These are phyloP conservation scores for Rhadina sibilatrix DNA, from an alignment of 2,113 vertebrate species.

Conservation along the genomic window DNA sequence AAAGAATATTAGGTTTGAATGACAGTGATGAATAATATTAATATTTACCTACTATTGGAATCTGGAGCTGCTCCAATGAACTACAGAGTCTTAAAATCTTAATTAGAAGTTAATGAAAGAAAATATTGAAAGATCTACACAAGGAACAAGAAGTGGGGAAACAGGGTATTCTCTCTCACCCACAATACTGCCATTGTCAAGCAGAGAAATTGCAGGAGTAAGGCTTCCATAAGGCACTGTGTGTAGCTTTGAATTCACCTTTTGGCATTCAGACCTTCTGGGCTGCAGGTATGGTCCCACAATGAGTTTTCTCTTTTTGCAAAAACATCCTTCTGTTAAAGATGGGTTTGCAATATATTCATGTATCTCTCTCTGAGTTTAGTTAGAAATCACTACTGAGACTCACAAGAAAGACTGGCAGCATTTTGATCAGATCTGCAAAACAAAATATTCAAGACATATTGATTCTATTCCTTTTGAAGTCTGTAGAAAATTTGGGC, in stretches of 20 bases:
- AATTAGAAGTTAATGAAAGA: constrained; percentile 33
- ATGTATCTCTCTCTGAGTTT: neutral
- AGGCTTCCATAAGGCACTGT: neutral
- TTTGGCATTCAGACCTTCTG: neutral
- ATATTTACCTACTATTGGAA: constrained; percentile 6
- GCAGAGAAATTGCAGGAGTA: neutral
- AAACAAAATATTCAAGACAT: neutral
- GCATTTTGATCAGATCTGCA: neutral
- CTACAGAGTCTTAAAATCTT: neutral
- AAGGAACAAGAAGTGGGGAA: neutral
- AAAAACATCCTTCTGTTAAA: neutral
- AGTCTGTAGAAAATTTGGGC: neutral
- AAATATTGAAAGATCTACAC: constrained; percentile 3
- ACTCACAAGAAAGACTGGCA: neutral
- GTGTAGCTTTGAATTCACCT: neutral
- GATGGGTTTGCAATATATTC: neutral
- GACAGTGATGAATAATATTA: constrained; percentile 14
- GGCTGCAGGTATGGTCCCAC: neutral
- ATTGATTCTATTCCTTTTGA: neutral
- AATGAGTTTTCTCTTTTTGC: neutral
- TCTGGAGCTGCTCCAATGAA: neutral
- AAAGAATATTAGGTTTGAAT: neutral
- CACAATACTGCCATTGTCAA: neutral
- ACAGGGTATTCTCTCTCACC: neutral
- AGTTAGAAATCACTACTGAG: neutral